phyloP scores from a whole-genome alignment of 2,113 vertebrate genomes.

The Calidris pugnax region DNA sequence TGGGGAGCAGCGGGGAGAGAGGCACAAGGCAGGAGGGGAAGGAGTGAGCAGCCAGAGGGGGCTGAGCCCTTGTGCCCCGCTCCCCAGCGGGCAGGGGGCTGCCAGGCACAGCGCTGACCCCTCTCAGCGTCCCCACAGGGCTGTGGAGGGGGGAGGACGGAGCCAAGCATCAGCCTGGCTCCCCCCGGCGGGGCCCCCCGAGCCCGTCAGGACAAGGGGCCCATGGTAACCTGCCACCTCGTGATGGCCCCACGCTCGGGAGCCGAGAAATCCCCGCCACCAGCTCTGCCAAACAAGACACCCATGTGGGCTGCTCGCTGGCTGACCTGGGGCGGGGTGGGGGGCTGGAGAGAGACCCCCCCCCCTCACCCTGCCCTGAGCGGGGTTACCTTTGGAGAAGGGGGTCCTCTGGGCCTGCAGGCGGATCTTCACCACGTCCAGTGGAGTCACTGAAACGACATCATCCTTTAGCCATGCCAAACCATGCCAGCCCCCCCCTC shows the following conservation, averaged over 20 bases:
- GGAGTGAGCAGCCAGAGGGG: accelerated
- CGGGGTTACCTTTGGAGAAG: conserved; percentile 75
- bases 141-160: not conserved
- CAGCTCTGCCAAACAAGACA: not conserved
- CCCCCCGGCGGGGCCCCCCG: not conserved
- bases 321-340: not conserved
- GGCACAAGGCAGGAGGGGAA: not conserved
- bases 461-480: accelerated
- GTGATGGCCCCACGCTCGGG: not conserved
- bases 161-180: not conserved
- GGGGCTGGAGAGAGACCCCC: not conserved
- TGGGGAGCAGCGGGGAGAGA: not conserved
- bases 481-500: accelerated
- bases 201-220: not conserved
- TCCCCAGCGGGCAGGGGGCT: not conserved
- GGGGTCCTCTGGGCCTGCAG: conserved; percentile 90
- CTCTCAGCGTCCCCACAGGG: accelerated
- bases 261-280: not conserved
- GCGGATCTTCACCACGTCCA: conserved; percentile 96
- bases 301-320: accelerated
- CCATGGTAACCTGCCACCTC: not conserved
- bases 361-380: accelerated
- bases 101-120: not conserved
- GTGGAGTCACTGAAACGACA: conserved; percentile 82
- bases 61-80: not conserved